Percentiles rank a stretch among this genome's conserved stretches.
Evolutionary conservation across 2,888 invertebrate genomes (phyloP).

Genomic region (Seira sanloemensis): DNA sequence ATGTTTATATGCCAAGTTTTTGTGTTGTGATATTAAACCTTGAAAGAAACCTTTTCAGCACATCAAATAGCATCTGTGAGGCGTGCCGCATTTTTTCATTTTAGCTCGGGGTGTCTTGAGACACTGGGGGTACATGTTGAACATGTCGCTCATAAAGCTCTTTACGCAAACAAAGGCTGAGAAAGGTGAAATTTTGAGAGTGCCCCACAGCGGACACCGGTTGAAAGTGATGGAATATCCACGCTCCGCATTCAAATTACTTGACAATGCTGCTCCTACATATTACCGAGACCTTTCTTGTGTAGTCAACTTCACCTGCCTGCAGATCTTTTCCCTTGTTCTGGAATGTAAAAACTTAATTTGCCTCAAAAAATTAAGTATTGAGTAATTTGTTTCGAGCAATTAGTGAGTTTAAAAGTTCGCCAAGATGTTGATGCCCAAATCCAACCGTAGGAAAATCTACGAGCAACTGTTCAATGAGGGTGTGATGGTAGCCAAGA

Average conservation of each 20-base stretch:
- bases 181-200: neutral
- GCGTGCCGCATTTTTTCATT: too few relatives aligned
- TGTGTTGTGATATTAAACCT: too few relatives aligned
- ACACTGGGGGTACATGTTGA: too few relatives aligned
- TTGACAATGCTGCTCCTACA: slow-evolving; percentile 54
- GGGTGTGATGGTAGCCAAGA: slow-evolving; percentile 99
- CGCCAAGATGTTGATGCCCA: slow-evolving; percentile 99
- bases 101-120: too few relatives aligned
- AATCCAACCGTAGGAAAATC: slow-evolving; percentile 96
- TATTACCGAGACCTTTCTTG: neutral
- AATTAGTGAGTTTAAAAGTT: slow-evolving; percentile 14
- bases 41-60: too few relatives aligned
- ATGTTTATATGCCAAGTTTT: too few relatives aligned
- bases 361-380: too few relatives aligned
- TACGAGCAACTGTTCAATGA: slow-evolving; percentile 99
- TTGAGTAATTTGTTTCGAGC: slow-evolving; percentile 19
- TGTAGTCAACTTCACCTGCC: neutral
- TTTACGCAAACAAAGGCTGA: slow-evolving; percentile 29
- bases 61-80: too few relatives aligned
- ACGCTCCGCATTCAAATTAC: slow-evolving; percentile 55
- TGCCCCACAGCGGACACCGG: slow-evolving; percentile 23
- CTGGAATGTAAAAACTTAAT: too few relatives aligned
- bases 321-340: neutral
- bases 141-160: too few relatives aligned
- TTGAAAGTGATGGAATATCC: neutral